A percentile compares a stretch with the other conserved stretches of the same genome.
phyloP scores from a whole-genome alignment of 2,888 invertebrate species.

The Synergus laeviventris region DNA sequence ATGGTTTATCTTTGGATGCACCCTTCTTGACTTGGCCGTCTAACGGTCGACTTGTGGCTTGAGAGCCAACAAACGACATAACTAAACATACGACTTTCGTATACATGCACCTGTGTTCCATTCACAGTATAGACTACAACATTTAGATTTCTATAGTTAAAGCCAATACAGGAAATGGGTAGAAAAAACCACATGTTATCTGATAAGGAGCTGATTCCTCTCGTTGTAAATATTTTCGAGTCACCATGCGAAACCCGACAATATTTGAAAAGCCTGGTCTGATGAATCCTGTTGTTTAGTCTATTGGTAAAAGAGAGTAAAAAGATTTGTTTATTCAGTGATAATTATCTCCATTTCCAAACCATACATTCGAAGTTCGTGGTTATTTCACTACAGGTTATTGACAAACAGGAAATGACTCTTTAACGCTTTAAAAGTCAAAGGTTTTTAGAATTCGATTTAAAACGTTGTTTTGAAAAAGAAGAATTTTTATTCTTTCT shows the following conservation, averaged over 20 bases:
- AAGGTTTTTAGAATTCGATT: too few relatives aligned
- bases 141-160: not conserved
- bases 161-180: not conserved
- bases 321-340: constrained; percentile 5
- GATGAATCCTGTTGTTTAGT: not conserved
- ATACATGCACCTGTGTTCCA: constrained; percentile 12
- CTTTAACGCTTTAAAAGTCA: not conserved
- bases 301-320: not conserved
- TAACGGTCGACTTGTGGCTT: constrained; percentile 53
- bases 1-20: constrained; percentile 59
- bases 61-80: constrained; percentile 52
- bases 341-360: not conserved
- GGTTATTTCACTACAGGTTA: constrained; percentile 23
- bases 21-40: constrained; percentile 52
- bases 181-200: not conserved
- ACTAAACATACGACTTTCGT: constrained; percentile 47
- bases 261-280: not conserved
- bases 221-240: constrained; percentile 14
- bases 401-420: not conserved
- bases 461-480: too few relatives aligned
- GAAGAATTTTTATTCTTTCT: not conserved
- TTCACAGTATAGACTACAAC: not conserved
- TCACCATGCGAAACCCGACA: not conserved
- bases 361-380: not conserved
- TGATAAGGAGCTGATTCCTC: constrained; percentile 24